Evolutionary conservation across 2,888 invertebrate species (phyloP).

Genomic region (Heliconius charithonia): DNA sequence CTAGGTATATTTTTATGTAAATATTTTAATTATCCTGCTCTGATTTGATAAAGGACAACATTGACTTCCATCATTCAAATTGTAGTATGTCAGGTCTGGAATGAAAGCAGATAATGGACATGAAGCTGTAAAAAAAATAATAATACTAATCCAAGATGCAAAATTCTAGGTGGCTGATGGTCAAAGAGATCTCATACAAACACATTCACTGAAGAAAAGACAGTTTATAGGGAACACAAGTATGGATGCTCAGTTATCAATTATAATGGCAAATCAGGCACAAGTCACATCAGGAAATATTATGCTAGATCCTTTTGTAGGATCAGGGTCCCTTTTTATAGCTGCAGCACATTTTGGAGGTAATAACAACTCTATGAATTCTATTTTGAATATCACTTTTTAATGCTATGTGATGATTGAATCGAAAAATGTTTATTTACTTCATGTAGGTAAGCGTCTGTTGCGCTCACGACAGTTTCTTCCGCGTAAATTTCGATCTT

Average conservation of each 20-base stretch:
- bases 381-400: neutral
- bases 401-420: no score
- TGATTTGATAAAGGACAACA: neutral
- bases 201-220: constrained; percentile 93
- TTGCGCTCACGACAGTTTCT: no score
- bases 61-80: neutral
- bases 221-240: constrained; percentile 99
- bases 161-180: constrained; percentile 90
- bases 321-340: constrained; percentile 92
- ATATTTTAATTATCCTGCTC: no score
- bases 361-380: constrained; percentile 45
- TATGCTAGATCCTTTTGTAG: constrained; percentile 97
- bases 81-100: neutral
- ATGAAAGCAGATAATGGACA: neutral
- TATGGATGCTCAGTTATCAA: constrained; percentile 97
- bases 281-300: constrained; percentile 88
- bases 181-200: constrained; percentile 90
- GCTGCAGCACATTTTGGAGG: constrained; percentile 95
- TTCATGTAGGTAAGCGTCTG: no score
- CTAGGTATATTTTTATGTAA: no score
- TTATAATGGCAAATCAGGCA: constrained; percentile 98
- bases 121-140: neutral
- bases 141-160: neutral
- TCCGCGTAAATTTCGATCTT: no score
- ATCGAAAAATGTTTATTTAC: no score